Evolutionary conservation across 2,888 invertebrate genomes (phyloP).

Genomic region (Exocentrus adspersus): DNA sequence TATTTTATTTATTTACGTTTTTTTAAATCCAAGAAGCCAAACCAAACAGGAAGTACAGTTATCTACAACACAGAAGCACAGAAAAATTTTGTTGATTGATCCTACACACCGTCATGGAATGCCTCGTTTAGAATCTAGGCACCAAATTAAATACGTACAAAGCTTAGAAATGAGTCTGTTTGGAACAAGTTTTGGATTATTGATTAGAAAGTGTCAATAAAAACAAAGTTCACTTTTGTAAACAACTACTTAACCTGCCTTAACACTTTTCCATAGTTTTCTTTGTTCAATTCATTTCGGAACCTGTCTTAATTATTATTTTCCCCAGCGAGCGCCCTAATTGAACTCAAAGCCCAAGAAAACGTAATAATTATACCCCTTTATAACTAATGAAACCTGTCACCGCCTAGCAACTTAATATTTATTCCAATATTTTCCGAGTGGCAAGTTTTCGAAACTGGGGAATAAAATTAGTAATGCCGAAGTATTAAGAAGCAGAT

Average conservation of each 20-base stretch:
- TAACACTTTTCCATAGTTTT: too few species aligned
- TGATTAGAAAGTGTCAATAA: too few species aligned
- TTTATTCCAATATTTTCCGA: neutral
- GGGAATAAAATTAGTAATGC: neutral
- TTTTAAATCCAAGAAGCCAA: neutral
- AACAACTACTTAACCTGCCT: too few species aligned
- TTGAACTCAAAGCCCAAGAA: too few species aligned
- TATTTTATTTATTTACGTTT: constrained; percentile 5
- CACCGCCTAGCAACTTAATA: too few species aligned
- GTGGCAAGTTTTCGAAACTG: neutral
- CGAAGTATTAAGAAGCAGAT: constrained; percentile 2
- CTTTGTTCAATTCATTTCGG: too few species aligned
- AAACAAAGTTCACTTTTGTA: too few species aligned
- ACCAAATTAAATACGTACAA: constrained; percentile 6
- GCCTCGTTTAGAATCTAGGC: constrained; percentile 9
- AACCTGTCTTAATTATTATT: too few species aligned
- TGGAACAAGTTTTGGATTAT: neutral
- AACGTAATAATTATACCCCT: too few species aligned
- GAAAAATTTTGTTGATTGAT: constrained; percentile 14
- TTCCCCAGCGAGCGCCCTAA: too few species aligned
- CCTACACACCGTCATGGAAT: constrained; percentile 10
- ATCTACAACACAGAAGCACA: constrained; percentile 5
- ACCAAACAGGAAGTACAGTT: constrained; percentile 10
- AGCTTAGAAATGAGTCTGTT: neutral
- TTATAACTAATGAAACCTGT: too few species aligned